phyloP scores from a whole-genome alignment of 2,113 vertebrate genomes.

The Labeo catla region DNA sequence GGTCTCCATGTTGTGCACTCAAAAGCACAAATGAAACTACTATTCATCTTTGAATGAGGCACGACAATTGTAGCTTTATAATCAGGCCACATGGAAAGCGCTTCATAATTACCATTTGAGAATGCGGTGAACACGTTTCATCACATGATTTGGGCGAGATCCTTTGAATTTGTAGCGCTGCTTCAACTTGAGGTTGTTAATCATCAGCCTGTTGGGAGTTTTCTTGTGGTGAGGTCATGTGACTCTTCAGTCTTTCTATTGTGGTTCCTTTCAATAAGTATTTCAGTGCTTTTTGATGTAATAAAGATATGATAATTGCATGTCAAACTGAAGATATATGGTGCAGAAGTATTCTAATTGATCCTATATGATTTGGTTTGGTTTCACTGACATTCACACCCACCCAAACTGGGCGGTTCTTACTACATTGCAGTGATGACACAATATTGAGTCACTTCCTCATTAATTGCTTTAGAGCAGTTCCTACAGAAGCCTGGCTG shows the following conservation, averaged over 20 bases:
- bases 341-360: not conserved
- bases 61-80: not conserved
- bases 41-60: constrained; percentile 30
- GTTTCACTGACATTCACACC: constrained; percentile 46
- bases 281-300: not conserved
- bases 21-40: not conserved
- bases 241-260: not conserved
- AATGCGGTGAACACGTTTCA: not conserved
- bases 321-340: not conserved
- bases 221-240: constrained; percentile 9
- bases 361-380: not conserved
- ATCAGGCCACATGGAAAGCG: not conserved
- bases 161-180: not conserved
- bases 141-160: not conserved
- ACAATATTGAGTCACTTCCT: constrained; percentile 98
- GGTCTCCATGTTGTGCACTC: not conserved
- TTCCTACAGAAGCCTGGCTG: constrained; percentile 88
- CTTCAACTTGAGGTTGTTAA: not conserved
- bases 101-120: not conserved
- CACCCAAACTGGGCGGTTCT: constrained; percentile 71
- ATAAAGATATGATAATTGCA: not conserved
- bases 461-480: constrained; percentile 93
- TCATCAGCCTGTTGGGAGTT: not conserved
- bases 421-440: constrained; percentile 89
- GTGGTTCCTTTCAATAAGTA: not conserved